A percentile compares a stretch with the other conserved stretches of the same genome.
Evolutionary conservation across 1,140 invertebrate species (phyloP).

Genomic region (Zaprionus camerounensis): DNA sequence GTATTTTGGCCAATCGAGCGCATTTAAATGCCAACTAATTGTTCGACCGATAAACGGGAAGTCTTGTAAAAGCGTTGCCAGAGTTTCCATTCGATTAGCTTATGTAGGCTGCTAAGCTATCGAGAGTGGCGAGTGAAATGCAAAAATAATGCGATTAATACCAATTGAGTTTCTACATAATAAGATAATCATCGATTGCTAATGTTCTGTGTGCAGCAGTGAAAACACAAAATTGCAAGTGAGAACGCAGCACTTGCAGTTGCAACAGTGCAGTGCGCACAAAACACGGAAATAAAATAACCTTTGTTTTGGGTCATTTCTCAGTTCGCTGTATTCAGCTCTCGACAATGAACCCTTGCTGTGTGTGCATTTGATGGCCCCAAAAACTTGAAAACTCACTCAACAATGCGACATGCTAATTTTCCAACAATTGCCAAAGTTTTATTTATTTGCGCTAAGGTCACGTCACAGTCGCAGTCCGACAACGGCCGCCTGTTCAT

Average conservation of each 20-base stretch:
- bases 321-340: conserved; percentile 9
- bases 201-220: background rate
- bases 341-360: conserved; percentile 63
- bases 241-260: background rate
- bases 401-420: conserved; percentile 64
- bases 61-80: conserved; percentile 29
- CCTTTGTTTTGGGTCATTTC: background rate
- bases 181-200: background rate
- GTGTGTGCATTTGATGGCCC: conserved; percentile 42
- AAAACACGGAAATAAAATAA: conserved; percentile 24
- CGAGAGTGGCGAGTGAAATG: conserved; percentile 5
- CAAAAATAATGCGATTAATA: conserved; percentile 1
- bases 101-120: conserved; percentile 19
- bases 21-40: conserved; percentile 63
- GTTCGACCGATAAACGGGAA: conserved; percentile 29
- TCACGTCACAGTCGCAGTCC: conserved; percentile 53
- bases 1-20: conserved; percentile 58
- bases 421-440: conserved; percentile 50
- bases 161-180: conserved; percentile 12
- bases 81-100: conserved; percentile 15
- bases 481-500: background rate
- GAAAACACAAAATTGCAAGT: background rate
- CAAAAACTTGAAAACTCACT: conserved; percentile 54
- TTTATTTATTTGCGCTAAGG: conserved; percentile 80
- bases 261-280: background rate